Evolutionary conservation across 2,888 invertebrate genomes (phyloP).

Genomic region (Watsonalla cultraria): DNA sequence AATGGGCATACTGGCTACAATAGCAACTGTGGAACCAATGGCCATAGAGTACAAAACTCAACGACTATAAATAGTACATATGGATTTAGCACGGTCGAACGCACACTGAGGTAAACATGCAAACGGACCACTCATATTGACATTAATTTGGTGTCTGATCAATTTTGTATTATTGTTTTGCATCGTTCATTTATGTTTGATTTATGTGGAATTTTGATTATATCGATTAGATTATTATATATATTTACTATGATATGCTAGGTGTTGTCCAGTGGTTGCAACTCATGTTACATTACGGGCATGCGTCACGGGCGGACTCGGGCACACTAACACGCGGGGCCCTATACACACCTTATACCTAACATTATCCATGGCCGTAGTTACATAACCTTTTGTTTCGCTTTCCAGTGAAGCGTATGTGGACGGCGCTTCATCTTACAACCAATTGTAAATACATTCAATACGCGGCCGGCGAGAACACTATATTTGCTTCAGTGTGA

Average conservation of each 20-base stretch:
- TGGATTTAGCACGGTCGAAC: slow-evolving; percentile 74
- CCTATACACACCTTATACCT: slow-evolving; percentile 15
- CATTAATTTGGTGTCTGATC: slow-evolving; percentile 58
- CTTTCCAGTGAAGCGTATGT: slow-evolving; percentile 63
- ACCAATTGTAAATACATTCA: slow-evolving; percentile 64
- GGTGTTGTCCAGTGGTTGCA: slow-evolving; percentile 38
- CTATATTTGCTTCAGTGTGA: slow-evolving; percentile 77
- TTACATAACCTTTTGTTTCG: slow-evolving; percentile 44
- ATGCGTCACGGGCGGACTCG: slow-evolving; percentile 30
- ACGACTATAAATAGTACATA: slow-evolving; percentile 62
- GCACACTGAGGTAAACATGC: slow-evolving; percentile 78
- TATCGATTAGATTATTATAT: slow-evolving; percentile 30
- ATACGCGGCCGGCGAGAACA: slow-evolving; percentile 41
- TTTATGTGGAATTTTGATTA: slow-evolving; percentile 53
- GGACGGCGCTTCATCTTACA: slow-evolving; percentile 61
- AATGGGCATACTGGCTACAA: slow-evolving; percentile 74
- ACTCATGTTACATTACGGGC: slow-evolving; percentile 40
- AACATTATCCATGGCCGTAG: slow-evolving; percentile 46
- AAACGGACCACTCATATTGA: slow-evolving; percentile 48
- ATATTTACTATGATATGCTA: slow-evolving; percentile 29
- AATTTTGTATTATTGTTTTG: slow-evolving; percentile 60
- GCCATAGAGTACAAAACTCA: slow-evolving; percentile 55
- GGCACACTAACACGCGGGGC: slow-evolving; percentile 43
- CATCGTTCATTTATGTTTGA: slow-evolving; percentile 62
- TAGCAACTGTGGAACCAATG: slow-evolving; percentile 78